Percentiles rank a stretch among this genome's conserved stretches.
Evolutionary conservation across 2,888 invertebrate species (phyloP).

Genomic region (Germaria angustata): DNA sequence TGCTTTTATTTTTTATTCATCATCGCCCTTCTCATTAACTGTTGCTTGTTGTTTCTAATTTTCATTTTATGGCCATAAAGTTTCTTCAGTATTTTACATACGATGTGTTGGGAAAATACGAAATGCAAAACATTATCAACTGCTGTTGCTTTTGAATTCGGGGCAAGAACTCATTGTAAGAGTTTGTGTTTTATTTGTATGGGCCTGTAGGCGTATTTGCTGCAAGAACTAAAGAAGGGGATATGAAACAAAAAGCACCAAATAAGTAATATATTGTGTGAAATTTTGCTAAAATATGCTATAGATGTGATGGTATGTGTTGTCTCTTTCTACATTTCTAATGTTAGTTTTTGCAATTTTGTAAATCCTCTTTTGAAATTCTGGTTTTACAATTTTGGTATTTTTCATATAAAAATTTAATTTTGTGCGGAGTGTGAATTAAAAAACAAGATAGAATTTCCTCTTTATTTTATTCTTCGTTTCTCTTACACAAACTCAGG

Average conservation of each 20-base stretch:
- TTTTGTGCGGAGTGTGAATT: too few relatives aligned
- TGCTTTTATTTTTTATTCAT: background rate
- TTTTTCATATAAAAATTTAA: too few relatives aligned
- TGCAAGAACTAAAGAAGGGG: background rate
- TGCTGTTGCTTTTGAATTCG: background rate
- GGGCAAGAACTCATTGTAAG: background rate
- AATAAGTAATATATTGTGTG: background rate
- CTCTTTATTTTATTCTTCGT: too few relatives aligned
- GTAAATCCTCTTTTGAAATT: too few relatives aligned
- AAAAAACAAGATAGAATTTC: too few relatives aligned
- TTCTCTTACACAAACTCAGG: too few relatives aligned
- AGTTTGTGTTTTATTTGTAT: background rate
- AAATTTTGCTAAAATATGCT: too few relatives aligned
- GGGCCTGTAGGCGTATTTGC: background rate
- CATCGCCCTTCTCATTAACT: background rate
- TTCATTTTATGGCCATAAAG: conserved; percentile 29
- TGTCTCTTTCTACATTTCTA: too few relatives aligned
- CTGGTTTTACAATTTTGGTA: too few relatives aligned
- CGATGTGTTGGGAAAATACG: background rate
- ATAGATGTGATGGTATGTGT: too few relatives aligned
- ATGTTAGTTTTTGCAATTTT: too few relatives aligned
- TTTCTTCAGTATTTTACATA: background rate
- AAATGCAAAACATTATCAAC: conserved; percentile 4
- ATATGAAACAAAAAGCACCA: background rate
- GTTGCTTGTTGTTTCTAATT: background rate